Conservation (phyloP, 2,888 invertebrate species). For the Ormyrus rosae region DNA sequence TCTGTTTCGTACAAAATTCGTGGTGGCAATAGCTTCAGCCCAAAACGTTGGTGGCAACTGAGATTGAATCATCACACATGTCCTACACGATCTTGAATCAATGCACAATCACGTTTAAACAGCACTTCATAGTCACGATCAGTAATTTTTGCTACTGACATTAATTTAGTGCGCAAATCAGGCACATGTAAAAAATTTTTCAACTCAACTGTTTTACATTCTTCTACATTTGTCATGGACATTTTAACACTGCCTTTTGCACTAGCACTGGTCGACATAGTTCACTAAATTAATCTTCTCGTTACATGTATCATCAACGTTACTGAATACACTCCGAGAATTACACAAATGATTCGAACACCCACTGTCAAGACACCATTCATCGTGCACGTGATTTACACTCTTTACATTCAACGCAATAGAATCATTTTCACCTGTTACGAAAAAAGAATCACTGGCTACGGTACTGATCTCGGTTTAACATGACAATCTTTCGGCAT, state of each 20-base stretch:
- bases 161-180: conserved; percentile 29
- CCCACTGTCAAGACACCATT: conserved; percentile 38
- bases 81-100: neutral
- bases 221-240: neutral
- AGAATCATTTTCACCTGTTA: neutral
- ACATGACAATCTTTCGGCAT: neutral
- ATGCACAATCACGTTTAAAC: conserved; percentile 16
- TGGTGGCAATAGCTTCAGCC: conserved; percentile 53
- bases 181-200: conserved; percentile 27
- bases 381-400: neutral
- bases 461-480: neutral
- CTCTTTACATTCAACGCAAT: neutral
- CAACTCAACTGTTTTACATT: neutral
- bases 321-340: neutral
- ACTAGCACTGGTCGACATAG: neutral
- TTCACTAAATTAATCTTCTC: neutral
- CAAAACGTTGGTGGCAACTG: conserved; percentile 44
- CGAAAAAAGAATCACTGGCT: neutral
- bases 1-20: conserved; percentile 53
- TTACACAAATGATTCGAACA: conserved; percentile 10
- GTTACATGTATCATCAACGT: neutral
- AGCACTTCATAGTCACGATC: conserved; percentile 10
- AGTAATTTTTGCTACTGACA: conserved; percentile 40
- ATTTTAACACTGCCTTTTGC: conserved; percentile 7
- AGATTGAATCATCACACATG: conserved; percentile 48